Conservation (phyloP, 2,888 invertebrate species). For the Leptinotarsa rubiginosa region DNA sequence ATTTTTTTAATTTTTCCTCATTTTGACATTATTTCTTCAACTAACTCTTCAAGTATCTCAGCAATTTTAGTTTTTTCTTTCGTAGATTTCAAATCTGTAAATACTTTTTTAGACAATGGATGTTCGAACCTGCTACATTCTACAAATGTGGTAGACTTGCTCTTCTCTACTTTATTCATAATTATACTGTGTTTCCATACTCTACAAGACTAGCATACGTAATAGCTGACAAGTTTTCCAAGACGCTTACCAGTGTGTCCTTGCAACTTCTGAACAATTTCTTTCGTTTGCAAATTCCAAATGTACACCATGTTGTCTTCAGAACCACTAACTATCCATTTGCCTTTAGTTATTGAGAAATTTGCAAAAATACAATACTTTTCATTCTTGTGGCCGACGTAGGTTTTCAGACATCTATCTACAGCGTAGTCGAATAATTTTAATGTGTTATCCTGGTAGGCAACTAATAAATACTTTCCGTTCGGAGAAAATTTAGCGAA, state of each 20-base stretch:
- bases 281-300: conserved; percentile 99
- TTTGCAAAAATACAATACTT: conserved; percentile 99
- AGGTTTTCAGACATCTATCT: conserved; percentile 98
- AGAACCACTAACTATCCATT: conserved; percentile 99
- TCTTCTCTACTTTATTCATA: no score
- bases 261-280: conserved; percentile 96
- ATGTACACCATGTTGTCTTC: conserved; percentile 99
- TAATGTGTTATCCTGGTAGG: conserved; percentile 97
- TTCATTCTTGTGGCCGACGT: conserved; percentile 98
- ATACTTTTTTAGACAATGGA: no score
- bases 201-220: background rate
- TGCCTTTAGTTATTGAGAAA: conserved; percentile 99
- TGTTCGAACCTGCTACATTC: no score
- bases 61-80: no score
- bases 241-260: conserved; percentile 88
- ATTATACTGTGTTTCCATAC: no score
- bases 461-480: conserved; percentile 98
- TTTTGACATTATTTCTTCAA: no score
- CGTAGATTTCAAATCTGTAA: no score
- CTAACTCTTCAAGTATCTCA: no score
- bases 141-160: no score
- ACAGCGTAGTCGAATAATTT: conserved; percentile 99
- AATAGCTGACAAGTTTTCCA: background rate
- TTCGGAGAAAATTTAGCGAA: conserved; percentile 99
- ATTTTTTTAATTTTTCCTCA: no score